phyloP scores from a whole-genome alignment of 2,888 invertebrate species.

The Philonicus albiceps region DNA sequence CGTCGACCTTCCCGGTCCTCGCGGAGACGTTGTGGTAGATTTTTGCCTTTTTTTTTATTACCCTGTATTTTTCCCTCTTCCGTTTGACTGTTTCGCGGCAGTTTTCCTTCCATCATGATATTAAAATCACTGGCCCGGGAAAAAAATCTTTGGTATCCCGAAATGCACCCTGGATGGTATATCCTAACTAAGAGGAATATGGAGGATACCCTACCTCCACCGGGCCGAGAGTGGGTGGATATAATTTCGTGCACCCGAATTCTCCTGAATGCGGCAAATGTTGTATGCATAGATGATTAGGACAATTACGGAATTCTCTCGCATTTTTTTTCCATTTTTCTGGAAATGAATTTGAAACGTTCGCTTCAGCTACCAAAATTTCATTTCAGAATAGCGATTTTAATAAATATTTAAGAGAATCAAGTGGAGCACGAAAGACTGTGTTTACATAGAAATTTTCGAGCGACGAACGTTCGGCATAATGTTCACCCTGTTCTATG shows the following conservation, averaged over 20 bases:
- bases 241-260: background rate
- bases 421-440: background rate
- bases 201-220: background rate
- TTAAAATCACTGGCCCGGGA: constrained; percentile 6
- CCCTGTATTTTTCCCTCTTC: background rate
- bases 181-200: background rate
- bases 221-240: background rate
- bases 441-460: background rate
- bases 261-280: background rate
- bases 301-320: constrained; percentile 9
- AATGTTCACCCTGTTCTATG: background rate
- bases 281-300: constrained; percentile 20
- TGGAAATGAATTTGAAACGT: background rate
- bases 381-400: background rate
- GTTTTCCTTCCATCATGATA: background rate
- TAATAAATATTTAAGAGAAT: background rate
- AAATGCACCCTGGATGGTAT: background rate
- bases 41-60: background rate
- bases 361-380: background rate
- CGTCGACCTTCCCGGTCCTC: background rate
- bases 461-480: background rate
- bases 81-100: background rate
- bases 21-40: background rate
- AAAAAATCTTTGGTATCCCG: background rate
- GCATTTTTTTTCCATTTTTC: background rate